Conservation (phyloP, 2,113 vertebrate species). For the Limnothrissa miodon region DNA sequence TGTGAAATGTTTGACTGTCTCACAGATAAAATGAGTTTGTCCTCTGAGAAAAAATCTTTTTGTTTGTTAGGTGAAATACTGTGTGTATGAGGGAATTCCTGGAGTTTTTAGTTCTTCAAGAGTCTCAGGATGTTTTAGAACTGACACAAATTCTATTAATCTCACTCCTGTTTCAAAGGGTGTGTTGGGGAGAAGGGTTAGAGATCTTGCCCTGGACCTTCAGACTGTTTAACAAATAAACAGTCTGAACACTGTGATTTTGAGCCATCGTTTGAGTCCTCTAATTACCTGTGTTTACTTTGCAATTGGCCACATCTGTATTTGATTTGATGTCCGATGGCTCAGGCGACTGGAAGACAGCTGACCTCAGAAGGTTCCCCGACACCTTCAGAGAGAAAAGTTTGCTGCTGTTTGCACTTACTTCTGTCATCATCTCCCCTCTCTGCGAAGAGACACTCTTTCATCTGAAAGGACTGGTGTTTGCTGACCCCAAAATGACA, state of each 20-base stretch:
- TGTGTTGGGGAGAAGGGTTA: background rate
- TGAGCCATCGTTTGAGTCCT: background rate
- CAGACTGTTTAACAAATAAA: constrained; percentile 14
- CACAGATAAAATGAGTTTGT: too few species aligned
- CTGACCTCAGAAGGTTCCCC: background rate
- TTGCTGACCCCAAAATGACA: background rate
- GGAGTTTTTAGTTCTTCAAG: background rate
- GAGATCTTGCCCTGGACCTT: background rate
- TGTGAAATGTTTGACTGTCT: too few species aligned
- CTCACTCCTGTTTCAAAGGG: background rate
- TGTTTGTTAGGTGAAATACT: background rate
- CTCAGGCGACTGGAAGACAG: background rate
- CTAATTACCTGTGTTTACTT: constrained; percentile 4
- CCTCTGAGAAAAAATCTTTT: background rate
- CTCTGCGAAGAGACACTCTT: background rate
- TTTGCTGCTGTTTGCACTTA: background rate
- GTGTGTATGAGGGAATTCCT: background rate
- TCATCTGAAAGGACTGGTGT: background rate
- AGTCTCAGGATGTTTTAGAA: background rate
- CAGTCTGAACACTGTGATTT: background rate
- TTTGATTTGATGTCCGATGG: constrained; percentile 5
- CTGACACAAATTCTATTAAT: background rate
- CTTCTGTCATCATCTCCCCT: background rate
- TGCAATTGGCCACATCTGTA: constrained; percentile 7
- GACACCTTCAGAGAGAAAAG: background rate